Percentiles rank a stretch among this genome's conserved stretches.
Conservation (phyloP, 2,888 invertebrate genomes). For the Sphaeridia pumilis region DNA sequence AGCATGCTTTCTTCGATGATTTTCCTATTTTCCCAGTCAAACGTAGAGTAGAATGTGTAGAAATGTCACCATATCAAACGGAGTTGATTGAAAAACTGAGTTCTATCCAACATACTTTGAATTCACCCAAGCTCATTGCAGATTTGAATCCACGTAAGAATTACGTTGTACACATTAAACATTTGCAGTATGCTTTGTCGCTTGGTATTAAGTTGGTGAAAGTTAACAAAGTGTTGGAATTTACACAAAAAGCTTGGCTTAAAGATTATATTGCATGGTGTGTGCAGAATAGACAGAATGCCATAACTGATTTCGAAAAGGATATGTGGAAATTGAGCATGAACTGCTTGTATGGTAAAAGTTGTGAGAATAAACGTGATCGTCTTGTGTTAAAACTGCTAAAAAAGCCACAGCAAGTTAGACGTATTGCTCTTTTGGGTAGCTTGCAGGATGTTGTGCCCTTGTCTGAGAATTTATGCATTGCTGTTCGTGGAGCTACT, state of each 20-base stretch:
- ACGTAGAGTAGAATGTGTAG: background rate
- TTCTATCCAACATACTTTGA: background rate
- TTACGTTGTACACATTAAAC: conserved; percentile 33
- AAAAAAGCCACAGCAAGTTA: too few relatives aligned
- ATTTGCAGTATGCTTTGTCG: conserved; percentile 26
- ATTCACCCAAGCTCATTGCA: conserved; percentile 27
- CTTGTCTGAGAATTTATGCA: conserved; percentile 29
- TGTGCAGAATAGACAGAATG: conserved; percentile 30
- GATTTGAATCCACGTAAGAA: conserved; percentile 29
- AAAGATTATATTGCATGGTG: conserved; percentile 34
- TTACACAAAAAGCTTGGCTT: conserved; percentile 33
- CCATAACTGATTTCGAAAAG: conserved; percentile 36
- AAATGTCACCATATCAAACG: conserved; percentile 4
- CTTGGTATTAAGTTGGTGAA: conserved; percentile 30
- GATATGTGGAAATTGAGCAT: conserved; percentile 37
- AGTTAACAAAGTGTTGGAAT: conserved; percentile 34
- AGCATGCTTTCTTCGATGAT: conserved; percentile 38
- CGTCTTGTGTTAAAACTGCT: too few relatives aligned
- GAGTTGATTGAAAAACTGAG: background rate
- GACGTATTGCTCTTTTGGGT: too few relatives aligned
- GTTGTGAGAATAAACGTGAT: too few relatives aligned
- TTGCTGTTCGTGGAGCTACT: conserved; percentile 22
- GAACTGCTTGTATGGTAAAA: conserved; percentile 38
- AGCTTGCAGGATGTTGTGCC: conserved; percentile 12
- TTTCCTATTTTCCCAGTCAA: conserved; percentile 34